These are phyloP conservation scores for Betta splendens DNA, from an alignment of 2,797 vertebrate species.

Conservation along the genomic window DNA sequence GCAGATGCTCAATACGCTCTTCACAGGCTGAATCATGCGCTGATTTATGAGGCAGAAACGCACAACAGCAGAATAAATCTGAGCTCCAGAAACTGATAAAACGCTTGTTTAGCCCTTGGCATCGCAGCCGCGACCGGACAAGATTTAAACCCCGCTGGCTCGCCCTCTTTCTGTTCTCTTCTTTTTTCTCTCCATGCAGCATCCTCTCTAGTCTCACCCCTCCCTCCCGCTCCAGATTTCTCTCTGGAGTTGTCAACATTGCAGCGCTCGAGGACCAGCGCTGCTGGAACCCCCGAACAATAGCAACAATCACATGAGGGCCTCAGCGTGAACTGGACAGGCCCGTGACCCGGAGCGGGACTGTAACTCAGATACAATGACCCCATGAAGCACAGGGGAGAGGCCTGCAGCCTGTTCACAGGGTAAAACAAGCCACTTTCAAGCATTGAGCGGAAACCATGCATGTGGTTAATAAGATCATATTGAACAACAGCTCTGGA, in stretches of 20 bases:
- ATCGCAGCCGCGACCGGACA: slow-evolving; percentile 32
- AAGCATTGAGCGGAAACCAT: slow-evolving; percentile 14
- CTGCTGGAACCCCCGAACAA: slow-evolving; percentile 72
- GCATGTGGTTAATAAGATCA: background rate
- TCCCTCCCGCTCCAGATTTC: slow-evolving; percentile 52
- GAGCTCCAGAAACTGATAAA: slow-evolving; percentile 59
- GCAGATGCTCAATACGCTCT: slow-evolving; percentile 35
- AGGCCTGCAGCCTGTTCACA: slow-evolving; percentile 34
- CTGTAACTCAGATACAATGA: slow-evolving; percentile 73
- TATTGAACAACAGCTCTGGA: slow-evolving; percentile 50
- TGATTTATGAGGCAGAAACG: slow-evolving; percentile 61
- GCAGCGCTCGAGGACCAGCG: slow-evolving; percentile 42
- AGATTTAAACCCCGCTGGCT: slow-evolving; percentile 38
- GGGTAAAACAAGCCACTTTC: slow-evolving; percentile 40
- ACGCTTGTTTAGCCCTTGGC: slow-evolving; percentile 59
- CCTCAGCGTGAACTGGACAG: slow-evolving; percentile 63
- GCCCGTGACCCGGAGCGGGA: slow-evolving; percentile 56
- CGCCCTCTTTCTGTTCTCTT: slow-evolving; percentile 13
- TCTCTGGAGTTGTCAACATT: slow-evolving; percentile 54
- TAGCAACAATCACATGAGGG: slow-evolving; percentile 67
- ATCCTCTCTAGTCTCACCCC: slow-evolving; percentile 35
- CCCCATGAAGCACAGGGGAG: slow-evolving; percentile 69
- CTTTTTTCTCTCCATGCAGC: slow-evolving; percentile 10
- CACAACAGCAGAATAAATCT: slow-evolving; percentile 51
- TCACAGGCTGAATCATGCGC: slow-evolving; percentile 30